Evolutionary conservation across 1,140 invertebrate species (phyloP).

Genomic region (Neelides sp.): DNA sequence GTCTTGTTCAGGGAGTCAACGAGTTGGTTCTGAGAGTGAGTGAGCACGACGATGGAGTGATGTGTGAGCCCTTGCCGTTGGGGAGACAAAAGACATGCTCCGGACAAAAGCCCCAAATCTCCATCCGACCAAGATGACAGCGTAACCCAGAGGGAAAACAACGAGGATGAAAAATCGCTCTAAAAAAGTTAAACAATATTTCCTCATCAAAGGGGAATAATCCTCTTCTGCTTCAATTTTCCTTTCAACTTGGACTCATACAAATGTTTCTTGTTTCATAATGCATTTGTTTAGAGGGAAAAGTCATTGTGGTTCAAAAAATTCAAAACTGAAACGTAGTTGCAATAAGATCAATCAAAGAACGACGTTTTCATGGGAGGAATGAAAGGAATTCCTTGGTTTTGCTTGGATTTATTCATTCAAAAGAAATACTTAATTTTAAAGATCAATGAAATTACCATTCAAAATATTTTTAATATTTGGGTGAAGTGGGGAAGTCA

Average conservation of each 20-base stretch:
- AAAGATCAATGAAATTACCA: no score
- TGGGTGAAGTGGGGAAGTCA: no score
- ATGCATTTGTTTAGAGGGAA: background rate
- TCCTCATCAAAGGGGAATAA: background rate
- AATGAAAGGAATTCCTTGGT: no score
- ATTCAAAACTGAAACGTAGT: no score
- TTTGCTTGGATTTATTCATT: no score
- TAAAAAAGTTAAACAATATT: slow-evolving; percentile 36
- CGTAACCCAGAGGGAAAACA: slow-evolving; percentile 57
- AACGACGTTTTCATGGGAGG: no score
- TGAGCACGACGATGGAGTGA: slow-evolving; percentile 61
- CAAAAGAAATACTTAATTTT: no score
- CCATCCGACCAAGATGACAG: slow-evolving; percentile 52
- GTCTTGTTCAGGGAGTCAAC: slow-evolving; percentile 64
- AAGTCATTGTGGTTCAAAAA: no score
- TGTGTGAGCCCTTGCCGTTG: slow-evolving; percentile 67
- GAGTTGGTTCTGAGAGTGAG: slow-evolving; percentile 62
- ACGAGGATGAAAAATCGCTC: slow-evolving; percentile 55
- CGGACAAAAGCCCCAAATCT: slow-evolving; percentile 79
- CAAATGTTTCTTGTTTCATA: background rate
- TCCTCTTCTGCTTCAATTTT: background rate
- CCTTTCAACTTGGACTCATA: background rate
- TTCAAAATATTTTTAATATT: no score
- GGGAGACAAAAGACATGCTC: slow-evolving; percentile 67
- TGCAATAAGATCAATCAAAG: no score